phyloP scores from a whole-genome alignment of 2,797 vertebrate species.

The Lithobates pipiens region DNA sequence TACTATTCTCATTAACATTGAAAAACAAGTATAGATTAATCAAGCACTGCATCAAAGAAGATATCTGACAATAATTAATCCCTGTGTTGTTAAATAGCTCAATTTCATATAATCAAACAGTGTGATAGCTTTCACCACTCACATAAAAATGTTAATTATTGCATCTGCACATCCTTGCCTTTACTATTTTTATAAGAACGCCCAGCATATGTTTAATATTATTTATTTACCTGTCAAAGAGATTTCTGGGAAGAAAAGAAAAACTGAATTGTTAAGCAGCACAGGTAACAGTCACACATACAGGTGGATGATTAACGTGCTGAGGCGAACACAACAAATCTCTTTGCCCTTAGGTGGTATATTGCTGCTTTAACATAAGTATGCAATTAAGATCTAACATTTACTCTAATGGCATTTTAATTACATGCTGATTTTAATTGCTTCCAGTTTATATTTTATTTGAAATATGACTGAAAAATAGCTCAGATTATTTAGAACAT shows the following conservation, averaged over 20 bases:
- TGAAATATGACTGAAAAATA: slow-evolving; percentile 62
- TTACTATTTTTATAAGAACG: slow-evolving; percentile 17
- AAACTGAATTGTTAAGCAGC: slow-evolving; percentile 19
- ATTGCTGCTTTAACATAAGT: slow-evolving; percentile 63
- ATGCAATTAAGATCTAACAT: slow-evolving; percentile 62
- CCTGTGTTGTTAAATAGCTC: slow-evolving; percentile 6
- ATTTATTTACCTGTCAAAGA: not conserved
- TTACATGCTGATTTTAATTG: slow-evolving; percentile 62
- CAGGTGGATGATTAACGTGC: slow-evolving; percentile 61
- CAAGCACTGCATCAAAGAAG: not conserved
- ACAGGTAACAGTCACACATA: slow-evolving; percentile 52
- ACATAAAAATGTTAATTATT: slow-evolving; percentile 14
- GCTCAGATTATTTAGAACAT: slow-evolving; percentile 62
- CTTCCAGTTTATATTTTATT: slow-evolving; percentile 64
- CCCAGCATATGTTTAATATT: not conserved
- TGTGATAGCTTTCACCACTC: slow-evolving; percentile 2
- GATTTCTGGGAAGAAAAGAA: not conserved
- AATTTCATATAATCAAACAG: slow-evolving; percentile 6
- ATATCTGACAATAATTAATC: slow-evolving; percentile 6
- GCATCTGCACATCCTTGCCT: not conserved
- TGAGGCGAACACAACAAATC: slow-evolving; percentile 52
- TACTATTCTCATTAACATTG: not conserved
- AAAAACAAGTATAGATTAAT: not conserved
- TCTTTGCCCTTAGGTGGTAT: slow-evolving; percentile 63
- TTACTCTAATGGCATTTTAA: slow-evolving; percentile 67